These are phyloP conservation scores for Hydraecia micacea DNA, from an alignment of 2,888 invertebrate genomes.

Conservation along the genomic window DNA sequence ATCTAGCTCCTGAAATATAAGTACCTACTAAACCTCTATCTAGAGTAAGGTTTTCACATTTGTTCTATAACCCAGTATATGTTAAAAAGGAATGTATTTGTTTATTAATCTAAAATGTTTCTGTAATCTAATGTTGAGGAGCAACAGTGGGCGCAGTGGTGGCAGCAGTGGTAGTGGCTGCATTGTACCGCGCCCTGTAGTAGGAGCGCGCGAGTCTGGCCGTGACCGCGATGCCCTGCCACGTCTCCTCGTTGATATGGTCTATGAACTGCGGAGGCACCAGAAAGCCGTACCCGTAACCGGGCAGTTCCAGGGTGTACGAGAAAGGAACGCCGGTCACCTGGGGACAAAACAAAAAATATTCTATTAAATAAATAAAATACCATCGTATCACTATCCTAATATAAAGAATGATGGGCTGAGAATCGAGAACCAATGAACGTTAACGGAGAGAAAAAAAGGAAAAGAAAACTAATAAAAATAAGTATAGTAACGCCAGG, in stretches of 20 bases:
- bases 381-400: neutral
- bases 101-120: neutral
- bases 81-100: neutral
- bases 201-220: slow-evolving; percentile 73
- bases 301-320: slow-evolving; percentile 79
- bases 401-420: neutral
- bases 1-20: neutral
- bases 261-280: slow-evolving; percentile 75
- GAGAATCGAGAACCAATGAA: neutral
- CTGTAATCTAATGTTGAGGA: neutral
- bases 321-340: slow-evolving; percentile 76
- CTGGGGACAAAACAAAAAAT: slow-evolving; percentile 60
- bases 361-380: neutral
- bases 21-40: neutral
- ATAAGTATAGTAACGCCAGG: neutral
- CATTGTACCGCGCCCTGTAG: slow-evolving; percentile 56
- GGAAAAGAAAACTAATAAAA: neutral
- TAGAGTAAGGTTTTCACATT: neutral
- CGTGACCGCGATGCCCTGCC: slow-evolving; percentile 76
- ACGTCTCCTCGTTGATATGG: slow-evolving; percentile 80
- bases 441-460: too few relatives aligned
- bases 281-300: slow-evolving; percentile 70
- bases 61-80: neutral
- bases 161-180: neutral
- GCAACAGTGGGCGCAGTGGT: neutral